Base-by-base conservation (phyloP, 2,888 invertebrate genomes). In the Andrena flavipes region DNA sequence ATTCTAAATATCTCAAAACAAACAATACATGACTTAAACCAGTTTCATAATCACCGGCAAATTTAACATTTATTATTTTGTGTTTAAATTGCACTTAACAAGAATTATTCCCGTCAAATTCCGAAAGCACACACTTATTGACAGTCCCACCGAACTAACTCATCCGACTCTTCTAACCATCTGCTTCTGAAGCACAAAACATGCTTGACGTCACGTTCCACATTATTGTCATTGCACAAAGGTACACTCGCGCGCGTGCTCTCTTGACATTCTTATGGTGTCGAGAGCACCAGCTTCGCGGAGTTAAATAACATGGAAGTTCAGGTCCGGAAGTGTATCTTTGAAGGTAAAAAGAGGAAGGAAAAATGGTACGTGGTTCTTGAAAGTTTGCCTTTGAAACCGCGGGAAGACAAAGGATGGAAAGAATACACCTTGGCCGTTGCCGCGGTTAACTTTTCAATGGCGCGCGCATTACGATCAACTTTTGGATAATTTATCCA, bases 251-350 rank as follows among this genome's bases (percentile, higher is more conserved):
- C 33, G 8, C 20, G 62, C 20, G n/a, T 0, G 20, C 33, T 23
- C 56, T 56, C 56, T 56, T 26, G 48, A 63, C 65, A 64, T 35
- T 62, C 56, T 69, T 69, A 69, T 42, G 56, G 63, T 48, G 59
- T 48, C 54, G 33, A 20, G 59, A 72, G 60, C 51, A 20, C 30
- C 60, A 56, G 48, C 49, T 30, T 42, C 49, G 16, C n/a, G 8
- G 33, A 59, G 23, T 29, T 82, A 77, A 82, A 82, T 65, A 83
- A 82, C 29, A 7, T 29, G 48, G n/a, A 35, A 78, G 56, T 59
- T 70, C 64, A 68, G 13, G 20, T 10, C 10, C 30, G 48, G 23
- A 49, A 26, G 67, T 29, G 49, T 73, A 42, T 48, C 51, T 63
- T 23, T 4, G 10, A 33, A 16, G 48, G 26, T 49, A 30, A 51